Base-by-base conservation (phyloP, 2,888 invertebrate genomes). In the Suillia variegata region DNA sequence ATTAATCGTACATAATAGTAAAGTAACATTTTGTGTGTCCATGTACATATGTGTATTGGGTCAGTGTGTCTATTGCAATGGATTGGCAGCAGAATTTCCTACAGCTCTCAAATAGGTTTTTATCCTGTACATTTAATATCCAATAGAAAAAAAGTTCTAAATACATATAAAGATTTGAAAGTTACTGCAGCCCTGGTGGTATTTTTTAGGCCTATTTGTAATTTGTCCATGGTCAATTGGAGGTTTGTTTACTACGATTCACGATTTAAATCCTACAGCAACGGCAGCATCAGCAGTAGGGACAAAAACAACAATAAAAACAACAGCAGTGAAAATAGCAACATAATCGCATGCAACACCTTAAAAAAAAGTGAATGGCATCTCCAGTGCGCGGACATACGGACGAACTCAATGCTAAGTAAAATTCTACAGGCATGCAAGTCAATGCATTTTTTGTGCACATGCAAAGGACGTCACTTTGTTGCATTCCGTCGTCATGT, bases 401-500 rank as follows among this genome's bases (percentile, higher is more conserved):
- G 38, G 38, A 38, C 13, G 6, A 8, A 38, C n/a, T 38, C 38
- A 38, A 38, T 38, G n/a, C 38, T 12, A n/a, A n/a, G n/a, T n/a
- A 38, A 38, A 38, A 38, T 38, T 38, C 38, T n/a, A n/a, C 38
- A 13, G 38, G 12, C 10, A 5, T 38, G 38, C 38, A 38, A 38
- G 38, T 38, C 38, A 38, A 38, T 38, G 38, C 38, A 38, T 38
- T 38, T 38, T 38, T 38, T 38, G 4, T 13, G 38, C 38, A n/a
- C n/a, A 4, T 38, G n/a, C 6, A n/a, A 38, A 38, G 38, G 38
- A 38, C 38, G 38, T n/a, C 38, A n/a, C 38, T 38, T 5, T 3
- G 38, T 38, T 38, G 38, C 38, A 38, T 38, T 38, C 38, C 38
- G 38, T n/a, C n/a, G n/a, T 38, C 13, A 38, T 38, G n/a, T 38